These are phyloP conservation scores for Chalcis sispes DNA, from an alignment of 2,888 invertebrate genomes.

Conservation along the genomic window DNA sequence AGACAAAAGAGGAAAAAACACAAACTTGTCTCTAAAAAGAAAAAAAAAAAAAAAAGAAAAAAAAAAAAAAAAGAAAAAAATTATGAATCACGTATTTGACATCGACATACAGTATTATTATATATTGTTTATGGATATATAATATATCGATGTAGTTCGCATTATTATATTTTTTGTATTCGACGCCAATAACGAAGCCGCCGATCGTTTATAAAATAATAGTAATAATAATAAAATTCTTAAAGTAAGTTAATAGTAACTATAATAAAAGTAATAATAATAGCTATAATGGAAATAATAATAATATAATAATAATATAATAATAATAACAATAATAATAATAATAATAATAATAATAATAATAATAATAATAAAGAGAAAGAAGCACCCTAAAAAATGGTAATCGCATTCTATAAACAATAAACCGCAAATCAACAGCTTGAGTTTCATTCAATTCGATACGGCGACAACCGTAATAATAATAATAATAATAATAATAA, in stretches of 20 bases:
- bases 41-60: conserved; percentile 39
- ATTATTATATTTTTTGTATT: conserved; percentile 36
- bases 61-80: too few species aligned
- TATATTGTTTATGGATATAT: neutral
- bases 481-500: neutral
- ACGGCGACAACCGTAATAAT: conserved; percentile 56
- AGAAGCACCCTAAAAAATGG: conserved; percentile 54
- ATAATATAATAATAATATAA: conserved; percentile 42
- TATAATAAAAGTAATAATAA: too few species aligned
- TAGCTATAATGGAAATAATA: conserved; percentile 36
- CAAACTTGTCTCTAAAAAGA: conserved; percentile 48
- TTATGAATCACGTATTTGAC: conserved; percentile 7
- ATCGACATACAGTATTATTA: conserved; percentile 15
- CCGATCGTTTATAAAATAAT: conserved; percentile 35
- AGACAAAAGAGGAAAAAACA: conserved; percentile 60
- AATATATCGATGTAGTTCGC: neutral
- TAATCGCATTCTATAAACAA: conserved; percentile 52
- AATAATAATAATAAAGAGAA: conserved; percentile 46
- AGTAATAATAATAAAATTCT: conserved; percentile 38
- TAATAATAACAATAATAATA: conserved; percentile 44
- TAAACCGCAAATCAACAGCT: conserved; percentile 55
- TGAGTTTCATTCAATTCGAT: too few species aligned
- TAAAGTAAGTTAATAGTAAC: too few species aligned
- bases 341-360: conserved; percentile 47
- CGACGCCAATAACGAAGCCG: conserved; percentile 42